These are phyloP conservation scores for Microctonus brassicae DNA, from an alignment of 2,888 invertebrate genomes.

Conservation along the genomic window DNA sequence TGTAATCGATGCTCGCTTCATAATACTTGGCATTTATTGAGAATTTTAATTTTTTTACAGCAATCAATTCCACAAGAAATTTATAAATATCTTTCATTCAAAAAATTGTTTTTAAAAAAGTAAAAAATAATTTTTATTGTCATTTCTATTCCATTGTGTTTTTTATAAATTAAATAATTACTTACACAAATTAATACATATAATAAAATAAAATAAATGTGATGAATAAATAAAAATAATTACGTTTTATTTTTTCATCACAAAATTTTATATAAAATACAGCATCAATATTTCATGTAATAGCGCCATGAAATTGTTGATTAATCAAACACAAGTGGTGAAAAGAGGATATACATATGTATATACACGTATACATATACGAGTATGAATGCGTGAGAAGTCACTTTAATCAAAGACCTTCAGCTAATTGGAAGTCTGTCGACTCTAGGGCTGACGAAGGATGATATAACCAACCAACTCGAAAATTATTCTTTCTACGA, in stretches of 20 bases:
- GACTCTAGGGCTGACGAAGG: neutral
- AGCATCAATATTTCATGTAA: neutral
- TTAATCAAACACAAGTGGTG: slow-evolving; percentile 17
- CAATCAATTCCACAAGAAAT: no score
- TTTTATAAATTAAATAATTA: no score
- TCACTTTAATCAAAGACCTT: slow-evolving; percentile 23
- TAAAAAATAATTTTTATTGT: no score
- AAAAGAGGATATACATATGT: neutral
- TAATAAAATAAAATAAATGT: no score
- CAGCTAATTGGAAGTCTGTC: slow-evolving; percentile 25
- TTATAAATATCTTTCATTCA: no score
- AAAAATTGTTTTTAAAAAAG: no score
- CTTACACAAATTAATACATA: no score
- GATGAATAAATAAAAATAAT: no score
- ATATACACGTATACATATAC: neutral
- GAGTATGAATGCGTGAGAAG: neutral
- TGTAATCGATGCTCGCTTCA: slow-evolving; percentile 16
- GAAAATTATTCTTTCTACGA: slow-evolving; percentile 17
- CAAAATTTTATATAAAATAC: neutral
- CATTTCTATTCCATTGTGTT: no score
- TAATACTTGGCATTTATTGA: slow-evolving; percentile 10
- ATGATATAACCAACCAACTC: slow-evolving; percentile 10
- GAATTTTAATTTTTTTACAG: neutral
- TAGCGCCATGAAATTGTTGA: neutral
- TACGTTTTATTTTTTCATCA: no score